phyloP scores from a whole-genome alignment of 2,797 vertebrate species.

The Phataginus tricuspis region DNA sequence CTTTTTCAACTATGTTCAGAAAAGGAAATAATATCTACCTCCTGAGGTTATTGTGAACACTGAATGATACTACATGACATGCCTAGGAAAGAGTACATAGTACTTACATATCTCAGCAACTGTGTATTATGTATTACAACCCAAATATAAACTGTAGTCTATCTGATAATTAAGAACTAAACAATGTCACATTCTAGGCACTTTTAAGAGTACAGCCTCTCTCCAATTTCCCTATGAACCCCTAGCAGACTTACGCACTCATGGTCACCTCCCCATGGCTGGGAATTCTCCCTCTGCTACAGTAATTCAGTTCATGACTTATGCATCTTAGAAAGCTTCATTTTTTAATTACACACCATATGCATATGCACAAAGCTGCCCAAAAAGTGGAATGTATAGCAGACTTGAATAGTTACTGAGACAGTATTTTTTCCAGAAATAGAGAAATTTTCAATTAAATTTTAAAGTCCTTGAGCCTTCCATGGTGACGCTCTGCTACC shows the following conservation, averaged over 20 bases:
- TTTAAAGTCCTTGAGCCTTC: background rate
- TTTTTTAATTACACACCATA: background rate
- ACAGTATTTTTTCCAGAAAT: background rate
- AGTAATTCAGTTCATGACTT: background rate
- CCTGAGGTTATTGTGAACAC: background rate
- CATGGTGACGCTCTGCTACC: background rate
- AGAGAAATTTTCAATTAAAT: background rate
- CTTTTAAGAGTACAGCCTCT: background rate
- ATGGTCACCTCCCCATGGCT: background rate
- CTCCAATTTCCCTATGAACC: background rate
- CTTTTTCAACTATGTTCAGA: background rate
- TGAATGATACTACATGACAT: background rate
- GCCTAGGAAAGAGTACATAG: too few relatives aligned
- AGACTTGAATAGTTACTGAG: background rate
- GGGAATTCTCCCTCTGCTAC: background rate
- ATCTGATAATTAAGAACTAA: background rate
- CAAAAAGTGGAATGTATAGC: background rate
- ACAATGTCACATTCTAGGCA: background rate
- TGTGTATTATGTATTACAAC: background rate
- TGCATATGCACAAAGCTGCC: background rate
- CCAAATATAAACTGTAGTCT: background rate
- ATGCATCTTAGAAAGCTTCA: background rate
- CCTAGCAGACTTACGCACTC: background rate
- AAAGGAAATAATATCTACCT: background rate
- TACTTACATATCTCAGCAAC: background rate